Base-by-base conservation (phyloP, 2,113 vertebrate species). In the Scartelaos histophorus region DNA sequence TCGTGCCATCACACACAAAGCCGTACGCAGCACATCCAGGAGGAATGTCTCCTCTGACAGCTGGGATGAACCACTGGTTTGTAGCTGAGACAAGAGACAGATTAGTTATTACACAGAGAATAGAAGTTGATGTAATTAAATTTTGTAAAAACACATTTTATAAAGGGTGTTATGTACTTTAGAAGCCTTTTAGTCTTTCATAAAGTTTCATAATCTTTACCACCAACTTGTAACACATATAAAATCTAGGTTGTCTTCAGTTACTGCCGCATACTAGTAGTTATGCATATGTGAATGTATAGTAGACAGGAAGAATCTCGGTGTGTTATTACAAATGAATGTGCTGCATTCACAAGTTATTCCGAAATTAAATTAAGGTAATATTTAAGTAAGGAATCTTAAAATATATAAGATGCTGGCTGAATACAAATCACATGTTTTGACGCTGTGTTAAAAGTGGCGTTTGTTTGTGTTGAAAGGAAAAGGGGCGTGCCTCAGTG, bases 61-160 rank as follows among this genome's bases (percentile, higher is more conserved):
- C 95, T 0, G 95, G 95, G 85, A 96, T 95, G 82, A 96, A 96
- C 95, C 95, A 96, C 85, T 96, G 95, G 88, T 96, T 96, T 75
- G 95, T 96, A 0, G 95, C 95, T 96, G 82, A 0, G 1, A 43
- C n/a, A 13, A 66, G 4, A 66, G 13, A 46, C 43, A 47, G 10
- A n/a, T 3, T 6, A 51, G 16, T 43, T 43, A 43, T 43, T 43
- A 43, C 38, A 43, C 2, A 10, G 38, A 9, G 38, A 43, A 43
- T 43, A 43, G 9, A 43, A 5, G 35, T 38, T 6, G 7, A 43
- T 43, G 38, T 9, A 43, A 43, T 11, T 0, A 43, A 1, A 43
- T 43, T 43, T 10, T 43, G 7, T 43, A 9, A 43, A 43, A 43
- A 43, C 10, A 43, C 38, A 43, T 38, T 6, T 38, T 38, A 38